Evolutionary conservation across 2,888 invertebrate species (phyloP), one percentile per base, ranked within the genome.

Genomic region (Apomyelois bistriatella): DNA sequence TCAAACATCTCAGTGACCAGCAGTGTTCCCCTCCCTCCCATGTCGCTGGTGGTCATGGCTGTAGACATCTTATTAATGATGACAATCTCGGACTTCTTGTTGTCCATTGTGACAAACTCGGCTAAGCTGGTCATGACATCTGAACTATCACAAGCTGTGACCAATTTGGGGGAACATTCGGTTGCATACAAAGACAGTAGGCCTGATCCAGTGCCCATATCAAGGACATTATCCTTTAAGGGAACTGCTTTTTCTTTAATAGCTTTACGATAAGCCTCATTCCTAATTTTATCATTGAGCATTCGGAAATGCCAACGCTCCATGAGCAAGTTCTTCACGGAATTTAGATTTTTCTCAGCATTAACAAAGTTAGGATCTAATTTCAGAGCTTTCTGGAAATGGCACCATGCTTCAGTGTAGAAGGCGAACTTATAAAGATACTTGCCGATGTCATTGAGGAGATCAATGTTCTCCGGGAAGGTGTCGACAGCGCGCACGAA

Each of bases 261-360:
- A 0, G 95, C 96, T 51, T 81, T 73, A 52, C 85, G 83, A 72
- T 93, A 97, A 0, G 93, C 91, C 53, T 87, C 74, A 80, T 97
- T 96, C 41, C 96, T 87, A 13, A 79, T 73, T 55, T 79, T 85
- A 73, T 96, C 96, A 82, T 96, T 97, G 22, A 96, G 78, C 96
- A 96, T 96, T 54, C 94, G 86, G 76, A 94, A 96, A 76, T 96
- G 96, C 96, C 96, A 96, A 49, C 95, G 83, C 57, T 95, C 94
- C 41, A 96, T 91, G 54, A 94, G 81, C 58, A 93, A 82, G 74
- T 94, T 94, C 65, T 93, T 93, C 0, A 94, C 83, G 58, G 94
- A 93, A 70, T 95, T 92, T 13, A 94, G 79, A 73, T 94, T 94
- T 70, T 93, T 93, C 65, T 93, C 92, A 10, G 93, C 93, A 60